Conservation (phyloP, 2,797 vertebrate genomes). For the Psittacula derbiana region DNA sequence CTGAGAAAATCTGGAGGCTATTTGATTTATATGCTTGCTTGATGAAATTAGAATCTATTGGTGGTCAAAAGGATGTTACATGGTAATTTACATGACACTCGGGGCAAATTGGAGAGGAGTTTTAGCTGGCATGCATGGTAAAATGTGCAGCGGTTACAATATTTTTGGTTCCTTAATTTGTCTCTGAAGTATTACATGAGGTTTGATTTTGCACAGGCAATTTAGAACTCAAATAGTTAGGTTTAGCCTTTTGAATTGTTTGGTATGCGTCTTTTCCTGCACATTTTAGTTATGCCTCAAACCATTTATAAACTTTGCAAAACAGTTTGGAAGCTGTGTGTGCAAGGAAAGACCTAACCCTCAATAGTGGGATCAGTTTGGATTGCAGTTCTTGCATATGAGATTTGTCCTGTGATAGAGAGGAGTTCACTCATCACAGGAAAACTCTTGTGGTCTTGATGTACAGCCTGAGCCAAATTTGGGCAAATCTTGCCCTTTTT, state of each 20-base stretch:
- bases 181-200: not conserved
- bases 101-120: not conserved
- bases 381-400: not conserved
- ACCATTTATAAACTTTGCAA: not conserved
- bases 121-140: not conserved
- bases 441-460: not conserved
- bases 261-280: rapidly evolving
- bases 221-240: not conserved
- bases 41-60: not conserved
- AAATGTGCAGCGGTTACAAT: not conserved
- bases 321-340: not conserved
- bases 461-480: not conserved
- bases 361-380: not conserved
- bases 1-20: not conserved
- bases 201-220: not conserved
- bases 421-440: not conserved
- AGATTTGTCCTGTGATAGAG: not conserved
- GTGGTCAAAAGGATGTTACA: conserved; percentile 18
- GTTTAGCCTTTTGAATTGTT: not conserved
- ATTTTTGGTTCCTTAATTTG: conserved; percentile 8
- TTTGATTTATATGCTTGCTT: not conserved
- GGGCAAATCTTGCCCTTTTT: not conserved
- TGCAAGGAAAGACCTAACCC: not conserved
- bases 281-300: not conserved
- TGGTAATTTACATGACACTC: not conserved